These are phyloP conservation scores for Drosophila pallidifrons DNA, from an alignment of 1,140 invertebrate species.

Conservation along the genomic window DNA sequence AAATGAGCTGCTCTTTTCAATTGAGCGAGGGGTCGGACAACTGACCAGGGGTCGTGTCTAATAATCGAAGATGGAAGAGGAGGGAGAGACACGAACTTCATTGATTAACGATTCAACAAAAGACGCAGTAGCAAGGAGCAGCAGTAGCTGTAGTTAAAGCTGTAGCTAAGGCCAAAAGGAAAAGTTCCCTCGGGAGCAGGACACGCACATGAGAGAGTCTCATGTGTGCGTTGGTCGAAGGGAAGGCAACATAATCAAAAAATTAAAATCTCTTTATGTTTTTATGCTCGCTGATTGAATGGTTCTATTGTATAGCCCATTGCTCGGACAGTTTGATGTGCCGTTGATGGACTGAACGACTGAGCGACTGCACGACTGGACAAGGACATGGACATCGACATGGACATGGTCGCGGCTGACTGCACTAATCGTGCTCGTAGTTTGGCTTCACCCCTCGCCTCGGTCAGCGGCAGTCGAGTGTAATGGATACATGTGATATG, in stretches of 20 bases:
- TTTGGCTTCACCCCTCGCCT: conserved; percentile 21
- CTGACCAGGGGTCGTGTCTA: conserved; percentile 65
- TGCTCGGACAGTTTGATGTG: conserved; percentile 79
- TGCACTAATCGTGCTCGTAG: conserved; percentile 61
- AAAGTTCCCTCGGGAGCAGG: conserved; percentile 52
- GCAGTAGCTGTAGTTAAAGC: conserved; percentile 19
- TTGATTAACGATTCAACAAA: conserved; percentile 83
- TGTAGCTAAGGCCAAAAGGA: conserved; percentile 29
- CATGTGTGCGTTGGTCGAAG: conserved; percentile 9
- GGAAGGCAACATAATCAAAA: conserved; percentile 76
- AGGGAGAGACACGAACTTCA: conserved; percentile 62
- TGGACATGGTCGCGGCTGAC: conserved; percentile 29
- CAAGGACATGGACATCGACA: conserved; percentile 11
- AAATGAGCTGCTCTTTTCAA: conserved; percentile 58
- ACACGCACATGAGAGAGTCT: conserved; percentile 26
- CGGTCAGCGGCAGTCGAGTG: conserved; percentile 77
- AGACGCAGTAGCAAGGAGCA: conserved; percentile 6
- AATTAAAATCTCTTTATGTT: conserved; percentile 85
- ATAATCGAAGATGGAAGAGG: conserved; percentile 20
- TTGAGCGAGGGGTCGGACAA: conserved; percentile 15
- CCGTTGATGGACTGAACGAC: conserved; percentile 69
- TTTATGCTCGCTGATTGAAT: conserved; percentile 83
- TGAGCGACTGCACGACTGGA: conserved; percentile 29
- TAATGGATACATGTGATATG: conserved; percentile 74
- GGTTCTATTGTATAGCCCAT: conserved; percentile 78